Evolutionary conservation across 92 coral and sea anemone species (phyloP).

Genomic region (Paragorgia papillata): DNA sequence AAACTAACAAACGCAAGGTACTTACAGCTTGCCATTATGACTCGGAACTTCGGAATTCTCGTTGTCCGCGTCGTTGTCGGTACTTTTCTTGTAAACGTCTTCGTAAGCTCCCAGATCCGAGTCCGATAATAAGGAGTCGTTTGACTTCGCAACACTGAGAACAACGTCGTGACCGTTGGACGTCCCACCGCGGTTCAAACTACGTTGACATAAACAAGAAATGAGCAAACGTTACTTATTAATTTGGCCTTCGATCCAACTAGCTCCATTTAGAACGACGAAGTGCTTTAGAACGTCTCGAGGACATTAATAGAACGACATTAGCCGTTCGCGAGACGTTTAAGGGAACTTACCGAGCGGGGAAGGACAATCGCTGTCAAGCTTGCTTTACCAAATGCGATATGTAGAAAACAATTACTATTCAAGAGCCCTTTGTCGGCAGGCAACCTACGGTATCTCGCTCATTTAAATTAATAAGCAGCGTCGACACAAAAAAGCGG

Average conservation of each 20-base stretch:
- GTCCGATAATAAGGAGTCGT: neutral
- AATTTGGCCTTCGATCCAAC: neutral
- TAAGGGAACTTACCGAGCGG: too few species aligned
- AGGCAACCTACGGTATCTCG: too few species aligned
- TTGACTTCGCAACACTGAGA: neutral
- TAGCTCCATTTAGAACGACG: slow-evolving; percentile 2
- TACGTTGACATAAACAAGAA: slow-evolving; percentile 11
- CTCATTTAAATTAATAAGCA: too few species aligned
- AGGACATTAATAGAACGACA: neutral
- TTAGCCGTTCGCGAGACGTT: too few species aligned
- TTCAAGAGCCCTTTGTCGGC: too few species aligned
- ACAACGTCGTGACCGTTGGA: neutral
- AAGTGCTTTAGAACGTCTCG: neutral
- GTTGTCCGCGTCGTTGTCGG: neutral
- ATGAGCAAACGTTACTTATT: slow-evolving; percentile 39
- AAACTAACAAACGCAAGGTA: neutral
- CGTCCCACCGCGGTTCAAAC: neutral
- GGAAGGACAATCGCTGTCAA: too few species aligned
- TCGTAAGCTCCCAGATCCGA: neutral
- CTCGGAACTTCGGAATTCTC: neutral
- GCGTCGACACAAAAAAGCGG: too few species aligned
- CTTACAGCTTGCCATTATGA: neutral
- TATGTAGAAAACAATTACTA: too few species aligned
- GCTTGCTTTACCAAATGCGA: too few species aligned
- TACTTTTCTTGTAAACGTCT: neutral